Conservation (phyloP, 2,888 invertebrate species). For the Hermaeophaga mercurialis region DNA sequence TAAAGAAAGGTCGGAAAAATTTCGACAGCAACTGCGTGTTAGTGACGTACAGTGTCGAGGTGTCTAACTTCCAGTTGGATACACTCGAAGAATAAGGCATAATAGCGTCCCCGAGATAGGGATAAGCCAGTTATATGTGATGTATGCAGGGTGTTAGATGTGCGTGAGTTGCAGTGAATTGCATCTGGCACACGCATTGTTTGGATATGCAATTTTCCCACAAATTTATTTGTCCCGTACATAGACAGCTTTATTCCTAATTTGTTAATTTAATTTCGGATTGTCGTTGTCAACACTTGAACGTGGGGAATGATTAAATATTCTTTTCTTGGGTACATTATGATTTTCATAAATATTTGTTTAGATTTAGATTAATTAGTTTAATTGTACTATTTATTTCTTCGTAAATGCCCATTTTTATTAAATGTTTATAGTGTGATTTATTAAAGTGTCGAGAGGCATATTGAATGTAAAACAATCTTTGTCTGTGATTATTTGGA, state of each 20-base stretch:
- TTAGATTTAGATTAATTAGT: too few species aligned
- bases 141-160: conserved; percentile 33
- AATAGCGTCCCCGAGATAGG: conserved; percentile 54
- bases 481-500: too few species aligned
- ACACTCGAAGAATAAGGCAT: conserved; percentile 56
- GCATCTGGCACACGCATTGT: conserved; percentile 57
- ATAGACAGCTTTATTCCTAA: conserved; percentile 19
- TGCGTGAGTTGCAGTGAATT: conserved; percentile 46
- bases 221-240: conserved; percentile 40
- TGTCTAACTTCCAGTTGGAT: conserved; percentile 59
- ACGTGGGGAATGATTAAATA: not conserved
- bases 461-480: too few species aligned
- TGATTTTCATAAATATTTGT: too few species aligned
- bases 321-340: too few species aligned
- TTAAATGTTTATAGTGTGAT: too few species aligned
- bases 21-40: conserved; percentile 43
- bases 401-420: too few species aligned
- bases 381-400: too few species aligned
- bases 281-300: conserved; percentile 13
- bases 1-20: conserved; percentile 30
- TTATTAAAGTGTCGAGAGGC: too few species aligned
- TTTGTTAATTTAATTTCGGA: conserved; percentile 29
- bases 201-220: conserved; percentile 54
- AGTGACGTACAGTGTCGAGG: conserved; percentile 55
- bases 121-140: conserved; percentile 54